Base-by-base conservation (phyloP, 2,888 invertebrate genomes). In the Ptychoptera albimana region DNA sequence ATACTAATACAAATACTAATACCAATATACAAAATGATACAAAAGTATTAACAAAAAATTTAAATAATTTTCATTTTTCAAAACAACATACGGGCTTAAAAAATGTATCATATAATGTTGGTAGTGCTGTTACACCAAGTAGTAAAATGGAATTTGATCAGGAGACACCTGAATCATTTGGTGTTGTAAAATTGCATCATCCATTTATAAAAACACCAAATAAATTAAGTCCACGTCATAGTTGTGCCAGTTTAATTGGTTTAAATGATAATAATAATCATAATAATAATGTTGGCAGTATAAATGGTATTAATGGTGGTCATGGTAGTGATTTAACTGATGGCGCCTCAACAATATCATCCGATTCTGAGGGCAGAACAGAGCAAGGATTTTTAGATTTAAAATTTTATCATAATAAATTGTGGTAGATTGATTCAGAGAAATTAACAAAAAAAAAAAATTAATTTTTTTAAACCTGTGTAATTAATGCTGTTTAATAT, bases 371-470 rank as follows among this genome's bases (percentile, higher is more conserved):
- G 8, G 72, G 72, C 41, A 63, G 70, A 47, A 79, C 79, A 14
- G 75, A 75, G 41, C 73, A 74, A 55, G 80, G 79, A 37, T 81
- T 74, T 60, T 73, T 82, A 53, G 82, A 83, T 64, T 69, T 83
- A 37, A 83, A 83, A 59, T 82, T 81, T 64, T 80, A 79, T 61
- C 82, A 82, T 63, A 82, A 79, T 55, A 79, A 77, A 53, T 68
- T 83, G 54, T 83, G 83, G 83, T 83, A 79, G 56, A 55, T 42
- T 11, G 12, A 36, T 37, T 35, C 12, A 15, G 23, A 5, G 3
- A 5, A 5, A 5, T 23, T 23, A 23, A n/a, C n/a, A n/a, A n/a
- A n/a, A n/a, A n/a, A n/a, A n/a, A n/a, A n/a, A n/a, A n/a, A n/a
- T n/a, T 23, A 5, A 5, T 23, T 5, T 23, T 23, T 23, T 23